Base-by-base conservation (phyloP, 2,888 invertebrate species). In the Athalia circularis region DNA sequence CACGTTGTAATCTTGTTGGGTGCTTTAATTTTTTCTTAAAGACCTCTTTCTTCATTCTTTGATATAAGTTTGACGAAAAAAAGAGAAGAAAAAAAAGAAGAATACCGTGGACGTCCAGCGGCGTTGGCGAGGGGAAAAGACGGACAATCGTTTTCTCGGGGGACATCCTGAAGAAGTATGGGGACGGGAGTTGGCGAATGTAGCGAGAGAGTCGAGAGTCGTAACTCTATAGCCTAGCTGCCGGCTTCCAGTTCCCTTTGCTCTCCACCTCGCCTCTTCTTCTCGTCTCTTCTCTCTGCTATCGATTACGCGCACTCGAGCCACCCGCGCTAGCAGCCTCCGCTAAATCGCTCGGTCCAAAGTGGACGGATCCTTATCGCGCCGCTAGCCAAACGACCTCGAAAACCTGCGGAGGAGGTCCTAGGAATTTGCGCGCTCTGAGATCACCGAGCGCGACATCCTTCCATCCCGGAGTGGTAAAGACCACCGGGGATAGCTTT, bases 221-320 rank as follows among this genome's bases (percentile, higher is more conserved):
- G 84, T 83, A 84, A 83, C 83, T 83, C 81, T 83, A 48, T 65
- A 83, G 81, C 82, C 83, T 83, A 81, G 82, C 79, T 80, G 82
- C 83, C 83, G 83, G 80, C 79, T 82, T 79, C 80, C 81, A 80
- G 80, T 81, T 79, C 50, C n/a, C 82, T 79, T 81, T 79, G 74
- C 83, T 86, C 13, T 47, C 65, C 65, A 65, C n/a, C 59, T 5
- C 5, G 5, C 5, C 59, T 11, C n/a, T 59, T 13, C 45, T 45
- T 65, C 54, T 50, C 43, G 59, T 57, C 72, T 72, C 29, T 29
- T 29, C 29, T 72, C 45, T 72, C 72, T 47, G 15, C 57, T 72
- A 72, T 72, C 72, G 72, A 72, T 72, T 72, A 72, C 68, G 11
- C 68, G 68, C 68, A 68, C 54, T 68, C 68, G 68, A 68, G 59